Evolutionary conservation across 2,113 vertebrate genomes (phyloP).

Genomic region (Nesoenas mayeri): DNA sequence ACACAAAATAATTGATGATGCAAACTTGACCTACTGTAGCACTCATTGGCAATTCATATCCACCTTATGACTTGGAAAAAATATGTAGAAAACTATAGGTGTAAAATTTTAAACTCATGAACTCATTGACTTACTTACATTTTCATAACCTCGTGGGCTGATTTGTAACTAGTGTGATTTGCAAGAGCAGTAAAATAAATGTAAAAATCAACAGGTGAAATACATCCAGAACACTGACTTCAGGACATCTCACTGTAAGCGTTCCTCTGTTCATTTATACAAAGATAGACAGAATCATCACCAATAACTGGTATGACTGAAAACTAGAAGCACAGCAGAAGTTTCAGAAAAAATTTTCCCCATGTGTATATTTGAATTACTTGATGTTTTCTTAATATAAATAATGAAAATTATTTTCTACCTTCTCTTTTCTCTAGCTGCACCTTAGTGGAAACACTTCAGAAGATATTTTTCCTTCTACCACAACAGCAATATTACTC

Average conservation of each 20-base stretch:
- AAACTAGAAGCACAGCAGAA: not conserved
- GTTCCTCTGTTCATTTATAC: not conserved
- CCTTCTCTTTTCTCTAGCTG: not conserved
- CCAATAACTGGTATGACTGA: not conserved
- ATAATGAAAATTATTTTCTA: not conserved
- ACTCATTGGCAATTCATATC: not conserved
- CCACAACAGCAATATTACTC: not conserved
- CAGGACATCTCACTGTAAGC: not conserved
- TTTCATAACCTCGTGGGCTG: not conserved
- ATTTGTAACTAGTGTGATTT: not conserved
- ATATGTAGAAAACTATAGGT: not conserved
- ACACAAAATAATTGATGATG: not conserved
- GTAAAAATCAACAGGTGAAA: not conserved
- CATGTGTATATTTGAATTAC: not conserved
- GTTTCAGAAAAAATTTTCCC: not conserved
- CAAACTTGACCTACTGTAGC: not conserved
- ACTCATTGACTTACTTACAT: not conserved
- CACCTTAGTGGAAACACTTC: not conserved
- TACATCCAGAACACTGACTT: not conserved
- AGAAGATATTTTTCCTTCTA: not conserved
- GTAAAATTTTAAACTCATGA: not conserved
- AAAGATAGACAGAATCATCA: not conserved
- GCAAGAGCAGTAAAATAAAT: not conserved
- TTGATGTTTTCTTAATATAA: not conserved
- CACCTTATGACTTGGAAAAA: not conserved